Evolutionary conservation across 1,140 invertebrate genomes (phyloP).

Genomic region (Saccostrea echinata): DNA sequence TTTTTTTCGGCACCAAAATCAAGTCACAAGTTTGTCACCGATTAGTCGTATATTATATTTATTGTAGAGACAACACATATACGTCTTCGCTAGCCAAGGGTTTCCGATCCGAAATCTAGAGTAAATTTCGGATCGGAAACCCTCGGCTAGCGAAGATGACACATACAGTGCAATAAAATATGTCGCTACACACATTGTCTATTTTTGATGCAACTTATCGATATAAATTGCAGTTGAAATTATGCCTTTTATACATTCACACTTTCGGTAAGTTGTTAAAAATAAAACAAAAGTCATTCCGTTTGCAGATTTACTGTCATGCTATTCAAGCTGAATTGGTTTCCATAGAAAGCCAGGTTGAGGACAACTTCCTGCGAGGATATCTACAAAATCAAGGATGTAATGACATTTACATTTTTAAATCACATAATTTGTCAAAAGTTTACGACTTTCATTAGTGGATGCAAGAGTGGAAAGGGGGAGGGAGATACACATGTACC

Average conservation of each 20-base stretch:
- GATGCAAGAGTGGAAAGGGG: neutral
- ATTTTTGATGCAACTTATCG: neutral
- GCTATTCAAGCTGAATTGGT: slow-evolving; percentile 33
- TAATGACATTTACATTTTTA: neutral
- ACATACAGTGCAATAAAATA: neutral
- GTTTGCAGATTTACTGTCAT: slow-evolving; percentile 42
- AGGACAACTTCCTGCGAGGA: slow-evolving; percentile 33
- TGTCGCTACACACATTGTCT: too few relatives aligned
- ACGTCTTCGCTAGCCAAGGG: neutral
- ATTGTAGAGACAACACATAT: neutral
- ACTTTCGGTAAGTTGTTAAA: neutral
- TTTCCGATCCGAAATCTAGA: neutral
- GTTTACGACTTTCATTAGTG: neutral
- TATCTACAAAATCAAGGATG: slow-evolving; percentile 36
- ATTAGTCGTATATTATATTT: neutral
- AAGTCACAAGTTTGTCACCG: neutral
- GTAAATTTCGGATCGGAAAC: too few relatives aligned
- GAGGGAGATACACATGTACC: neutral
- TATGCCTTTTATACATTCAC: neutral
- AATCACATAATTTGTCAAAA: neutral
- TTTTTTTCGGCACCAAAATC: neutral
- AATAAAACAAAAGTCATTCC: neutral
- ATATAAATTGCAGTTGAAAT: neutral
- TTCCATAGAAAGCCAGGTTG: slow-evolving; percentile 39
- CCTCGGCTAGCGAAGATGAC: too few relatives aligned